phyloP scores from a whole-genome alignment of 2,888 invertebrate genomes.

The Aporophyla nigra region DNA sequence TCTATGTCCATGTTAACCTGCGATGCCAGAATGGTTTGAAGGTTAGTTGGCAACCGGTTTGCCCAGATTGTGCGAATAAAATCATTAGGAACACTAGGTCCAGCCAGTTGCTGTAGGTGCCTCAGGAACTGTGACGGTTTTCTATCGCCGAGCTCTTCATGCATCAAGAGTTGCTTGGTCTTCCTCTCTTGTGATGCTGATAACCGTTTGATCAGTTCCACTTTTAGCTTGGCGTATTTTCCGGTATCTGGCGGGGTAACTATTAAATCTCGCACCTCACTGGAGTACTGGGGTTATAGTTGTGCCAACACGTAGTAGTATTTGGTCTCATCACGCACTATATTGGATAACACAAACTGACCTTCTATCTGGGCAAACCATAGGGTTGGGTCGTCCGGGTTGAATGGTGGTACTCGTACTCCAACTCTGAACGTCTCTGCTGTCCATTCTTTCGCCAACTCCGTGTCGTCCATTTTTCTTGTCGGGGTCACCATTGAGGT shows the following conservation, averaged over 20 bases:
- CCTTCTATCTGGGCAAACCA: conserved; percentile 52
- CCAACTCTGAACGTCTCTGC: too few relatives aligned
- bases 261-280: conserved; percentile 5
- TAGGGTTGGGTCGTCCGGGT: conserved; percentile 37
- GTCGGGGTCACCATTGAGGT: too few relatives aligned
- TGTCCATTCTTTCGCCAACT: too few relatives aligned
- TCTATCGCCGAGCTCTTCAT: conserved; percentile 12
- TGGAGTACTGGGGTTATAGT: background rate
- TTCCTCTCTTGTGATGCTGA: conserved; percentile 7
- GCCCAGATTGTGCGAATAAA: conserved; percentile 14
- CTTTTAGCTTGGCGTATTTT: conserved; percentile 8
- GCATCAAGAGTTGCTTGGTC: background rate
- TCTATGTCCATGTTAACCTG: conserved; percentile 29
- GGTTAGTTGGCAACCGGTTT: too few relatives aligned
- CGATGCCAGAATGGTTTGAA: conserved; percentile 27
- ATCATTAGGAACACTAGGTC: background rate
- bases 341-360: conserved; percentile 34
- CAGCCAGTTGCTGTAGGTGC: conserved; percentile 1
- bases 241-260: background rate
- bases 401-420: too few relatives aligned
- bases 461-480: too few relatives aligned
- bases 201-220: conserved; percentile 3
- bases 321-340: conserved; percentile 40
- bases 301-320: conserved; percentile 16
- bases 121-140: conserved; percentile 9